Conservation (phyloP, 2,797 vertebrate genomes). For the Steatocranus sp. region DNA sequence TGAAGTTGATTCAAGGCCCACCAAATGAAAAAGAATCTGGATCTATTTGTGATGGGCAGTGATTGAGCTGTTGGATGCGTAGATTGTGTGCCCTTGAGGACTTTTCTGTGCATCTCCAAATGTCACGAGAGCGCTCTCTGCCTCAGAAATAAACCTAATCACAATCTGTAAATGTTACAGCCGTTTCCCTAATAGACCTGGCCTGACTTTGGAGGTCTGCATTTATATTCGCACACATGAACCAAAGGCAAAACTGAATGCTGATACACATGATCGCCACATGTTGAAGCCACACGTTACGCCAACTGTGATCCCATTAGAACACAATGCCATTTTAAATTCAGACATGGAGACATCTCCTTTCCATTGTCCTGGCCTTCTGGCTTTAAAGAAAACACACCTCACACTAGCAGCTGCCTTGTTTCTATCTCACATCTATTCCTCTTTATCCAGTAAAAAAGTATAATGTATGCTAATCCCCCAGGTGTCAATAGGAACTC, state of each 20-base stretch:
- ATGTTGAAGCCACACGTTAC: not conserved
- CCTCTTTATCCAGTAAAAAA: constrained; percentile 68
- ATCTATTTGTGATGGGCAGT: constrained; percentile 65
- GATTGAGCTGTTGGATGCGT: constrained; percentile 71
- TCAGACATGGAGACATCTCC: not conserved
- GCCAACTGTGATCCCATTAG: not conserved
- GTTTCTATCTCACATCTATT: constrained; percentile 41
- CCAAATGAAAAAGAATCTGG: constrained; percentile 43
- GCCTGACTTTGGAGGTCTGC: constrained; percentile 51
- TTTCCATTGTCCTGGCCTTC: not conserved
- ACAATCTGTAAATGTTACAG: constrained; percentile 80
- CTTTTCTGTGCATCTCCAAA: constrained; percentile 63
- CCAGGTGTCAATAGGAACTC: constrained; percentile 72
- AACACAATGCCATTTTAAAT: not conserved
- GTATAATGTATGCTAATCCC: constrained; percentile 80
- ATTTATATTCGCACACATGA: constrained; percentile 75
- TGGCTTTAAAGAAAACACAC: constrained; percentile 7
- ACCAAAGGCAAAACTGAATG: constrained; percentile 69
- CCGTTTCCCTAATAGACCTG: constrained; percentile 68
- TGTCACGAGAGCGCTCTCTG: constrained; percentile 60
- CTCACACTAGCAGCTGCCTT: constrained; percentile 7
- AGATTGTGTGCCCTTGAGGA: constrained; percentile 67
- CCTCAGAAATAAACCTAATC: constrained; percentile 72
- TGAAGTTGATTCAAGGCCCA: constrained; percentile 63
- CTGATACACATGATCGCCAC: constrained; percentile 42